Base-by-base conservation (phyloP, 2,113 vertebrate species). In the Cynocephalus volans region DNA sequence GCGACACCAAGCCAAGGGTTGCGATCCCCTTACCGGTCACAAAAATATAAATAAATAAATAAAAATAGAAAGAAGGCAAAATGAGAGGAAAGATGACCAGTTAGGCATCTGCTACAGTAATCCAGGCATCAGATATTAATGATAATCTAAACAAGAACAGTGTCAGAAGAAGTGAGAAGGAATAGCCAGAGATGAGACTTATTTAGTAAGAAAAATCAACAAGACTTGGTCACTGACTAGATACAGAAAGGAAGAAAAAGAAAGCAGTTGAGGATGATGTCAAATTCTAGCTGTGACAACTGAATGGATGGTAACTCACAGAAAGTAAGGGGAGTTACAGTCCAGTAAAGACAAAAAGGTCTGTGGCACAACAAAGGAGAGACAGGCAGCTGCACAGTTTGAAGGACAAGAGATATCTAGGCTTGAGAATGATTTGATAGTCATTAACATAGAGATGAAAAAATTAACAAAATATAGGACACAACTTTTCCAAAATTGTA, bases 401-500 rank as follows among this genome's bases (percentile, higher is more conserved):
- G 48, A 89, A 54, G 15, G 17, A 85, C 33, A 83, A 90, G 45
- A 50, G 56, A 3, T 14, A 80, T 12, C 24, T 50, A 60, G 36
- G 4, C 75, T 87, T 83, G 19, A 90, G 75, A 80, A 67, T 28
- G 17, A 86, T 36, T 41, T 15, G 10, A n/a, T 28, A 84, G 48
- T 60, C 67, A 60, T 60, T 93, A 83, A 72, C 10, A 88, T 0
- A 75, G 31, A 92, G 36, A 81, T 23, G 12, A 50, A 69, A 83
- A 95, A 87, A 56, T 65, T 58, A 52, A 69, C 28, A 94, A 92
- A 89, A 82, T 15, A 50, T 13, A 87, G 94, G n/a, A 45, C 60
- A 89, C 8, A 81, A 70, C 48, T 82, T 92, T 82, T 33, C 73
- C 48, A 31, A 94, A 88, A 62, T 75, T 88, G 67, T 75, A 88